These are phyloP conservation scores for Melikaiella ostensackeni DNA, from an alignment of 2,888 invertebrate genomes.

Conservation along the genomic window DNA sequence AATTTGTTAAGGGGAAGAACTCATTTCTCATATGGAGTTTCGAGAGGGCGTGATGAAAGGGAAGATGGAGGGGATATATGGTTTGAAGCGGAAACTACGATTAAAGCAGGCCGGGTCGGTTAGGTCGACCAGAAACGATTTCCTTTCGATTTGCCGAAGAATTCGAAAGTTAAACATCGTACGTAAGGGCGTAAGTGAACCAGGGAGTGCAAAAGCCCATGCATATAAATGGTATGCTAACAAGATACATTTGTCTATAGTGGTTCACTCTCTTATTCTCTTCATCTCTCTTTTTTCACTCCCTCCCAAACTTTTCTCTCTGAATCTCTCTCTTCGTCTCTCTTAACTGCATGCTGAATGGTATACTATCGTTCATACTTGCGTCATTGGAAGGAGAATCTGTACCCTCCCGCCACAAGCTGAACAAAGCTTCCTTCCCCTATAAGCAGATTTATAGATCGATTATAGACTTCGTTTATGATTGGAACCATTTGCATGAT, in stretches of 20 bases:
- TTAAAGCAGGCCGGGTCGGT: background rate
- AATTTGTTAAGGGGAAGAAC: background rate
- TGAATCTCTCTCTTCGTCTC: slow-evolving; percentile 23
- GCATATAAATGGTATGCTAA: slow-evolving; percentile 77
- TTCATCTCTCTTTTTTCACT: slow-evolving; percentile 51
- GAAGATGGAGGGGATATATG: background rate
- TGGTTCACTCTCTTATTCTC: slow-evolving; percentile 60
- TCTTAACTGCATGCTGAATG: slow-evolving; percentile 21
- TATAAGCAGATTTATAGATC: slow-evolving; percentile 77
- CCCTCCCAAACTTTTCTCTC: slow-evolving; percentile 43
- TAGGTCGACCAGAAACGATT: slow-evolving; percentile 60
- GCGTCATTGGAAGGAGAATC: slow-evolving; percentile 41
- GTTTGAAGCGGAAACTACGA: background rate
- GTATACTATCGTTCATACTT: slow-evolving; percentile 37
- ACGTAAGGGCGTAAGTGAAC: slow-evolving; percentile 62
- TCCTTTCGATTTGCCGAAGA: slow-evolving; percentile 72
- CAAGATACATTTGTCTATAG: slow-evolving; percentile 77
- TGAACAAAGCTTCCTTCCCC: slow-evolving; percentile 60
- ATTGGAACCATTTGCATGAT: slow-evolving; percentile 76
- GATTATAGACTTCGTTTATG: slow-evolving; percentile 76
- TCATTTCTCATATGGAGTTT: background rate
- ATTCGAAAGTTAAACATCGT: slow-evolving; percentile 71
- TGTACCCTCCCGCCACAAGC: slow-evolving; percentile 51
- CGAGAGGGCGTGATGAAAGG: background rate
- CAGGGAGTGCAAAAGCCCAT: slow-evolving; percentile 72